Evolutionary conservation across 2,797 vertebrate species (phyloP).

Genomic region (Pteronotus mesoamericanus): DNA sequence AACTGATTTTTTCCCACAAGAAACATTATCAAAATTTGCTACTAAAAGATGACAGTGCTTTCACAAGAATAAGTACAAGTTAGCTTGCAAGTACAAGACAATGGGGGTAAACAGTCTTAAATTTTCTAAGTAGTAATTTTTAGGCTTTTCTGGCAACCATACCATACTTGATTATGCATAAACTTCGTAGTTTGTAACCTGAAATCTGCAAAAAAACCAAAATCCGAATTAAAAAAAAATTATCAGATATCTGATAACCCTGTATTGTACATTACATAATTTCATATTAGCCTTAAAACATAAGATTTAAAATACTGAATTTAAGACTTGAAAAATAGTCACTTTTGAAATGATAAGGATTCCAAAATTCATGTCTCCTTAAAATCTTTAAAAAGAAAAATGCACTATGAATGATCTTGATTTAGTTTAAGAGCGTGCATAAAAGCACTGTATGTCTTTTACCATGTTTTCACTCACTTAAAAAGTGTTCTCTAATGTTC

Average conservation of each 20-base stretch:
- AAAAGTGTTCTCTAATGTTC: conserved; percentile 79
- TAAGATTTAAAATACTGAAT: conserved; percentile 76
- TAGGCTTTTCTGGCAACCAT: conserved; percentile 84
- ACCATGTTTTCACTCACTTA: conserved; percentile 80
- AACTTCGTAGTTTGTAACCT: conserved; percentile 79
- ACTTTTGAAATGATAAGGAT: conserved; percentile 75
- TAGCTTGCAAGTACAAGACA: conserved; percentile 86
- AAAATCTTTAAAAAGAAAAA: conserved; percentile 64
- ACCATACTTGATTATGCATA: conserved; percentile 77
- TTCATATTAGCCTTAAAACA: conserved; percentile 79
- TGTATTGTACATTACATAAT: conserved; percentile 78
- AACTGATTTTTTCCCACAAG: conserved; percentile 85
- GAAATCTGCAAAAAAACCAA: conserved; percentile 79
- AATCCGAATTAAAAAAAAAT: conserved; percentile 80
- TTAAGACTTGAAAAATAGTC: conserved; percentile 79
- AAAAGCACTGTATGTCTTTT: conserved; percentile 82
- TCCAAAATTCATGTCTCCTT: conserved; percentile 68
- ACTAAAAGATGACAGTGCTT: conserved; percentile 91
- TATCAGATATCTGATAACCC: conserved; percentile 80
- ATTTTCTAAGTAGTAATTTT: conserved; percentile 81
- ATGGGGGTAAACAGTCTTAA: conserved; percentile 82
- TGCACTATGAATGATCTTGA: conserved; percentile 74
- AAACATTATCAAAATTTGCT: conserved; percentile 89
- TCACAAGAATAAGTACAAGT: conserved; percentile 88
- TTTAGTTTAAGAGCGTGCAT: conserved; percentile 80